Evolutionary conservation across 2,797 vertebrate species (phyloP).

Genomic region (Rhinoraja longicauda): DNA sequence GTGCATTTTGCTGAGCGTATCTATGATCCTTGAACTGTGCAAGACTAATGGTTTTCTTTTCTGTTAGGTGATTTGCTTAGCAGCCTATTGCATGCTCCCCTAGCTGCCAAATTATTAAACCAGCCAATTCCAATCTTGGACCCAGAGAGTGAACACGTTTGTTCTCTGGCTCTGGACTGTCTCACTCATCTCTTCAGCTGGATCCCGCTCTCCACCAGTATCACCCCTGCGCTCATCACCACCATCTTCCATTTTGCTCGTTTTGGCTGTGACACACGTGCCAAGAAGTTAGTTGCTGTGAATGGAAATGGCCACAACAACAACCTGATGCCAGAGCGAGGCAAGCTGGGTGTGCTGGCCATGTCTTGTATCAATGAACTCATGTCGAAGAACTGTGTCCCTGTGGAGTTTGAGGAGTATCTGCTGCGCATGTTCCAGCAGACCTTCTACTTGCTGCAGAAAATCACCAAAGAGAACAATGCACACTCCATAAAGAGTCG

Average conservation of each 20-base stretch:
- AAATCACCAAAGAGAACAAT: slow-evolving; percentile 82
- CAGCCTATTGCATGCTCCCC: slow-evolving; percentile 80
- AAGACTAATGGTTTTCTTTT: slow-evolving; percentile 27
- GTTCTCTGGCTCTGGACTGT: slow-evolving; percentile 87
- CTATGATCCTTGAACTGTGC: neutral
- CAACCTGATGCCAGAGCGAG: slow-evolving; percentile 67
- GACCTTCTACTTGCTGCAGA: slow-evolving; percentile 96
- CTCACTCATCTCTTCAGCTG: slow-evolving; percentile 97
- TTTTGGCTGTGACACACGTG: slow-evolving; percentile 83
- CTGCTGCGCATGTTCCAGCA: slow-evolving; percentile 97
- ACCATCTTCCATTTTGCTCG: slow-evolving; percentile 97
- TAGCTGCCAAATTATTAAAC: slow-evolving; percentile 76
- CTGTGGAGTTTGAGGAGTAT: slow-evolving; percentile 95
- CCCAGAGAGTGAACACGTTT: slow-evolving; percentile 80
- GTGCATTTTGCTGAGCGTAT: neutral
- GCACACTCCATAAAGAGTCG: slow-evolving; percentile 83
- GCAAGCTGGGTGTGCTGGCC: slow-evolving; percentile 82
- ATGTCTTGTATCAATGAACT: slow-evolving; percentile 98
- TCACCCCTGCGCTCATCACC: slow-evolving; percentile 89
- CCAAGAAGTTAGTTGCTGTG: slow-evolving; percentile 59
- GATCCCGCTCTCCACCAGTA: slow-evolving; percentile 92
- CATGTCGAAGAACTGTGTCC: slow-evolving; percentile 98
- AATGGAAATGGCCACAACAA: slow-evolving; percentile 64
- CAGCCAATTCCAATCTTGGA: slow-evolving; percentile 84
- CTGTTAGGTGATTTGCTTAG: slow-evolving; percentile 74